Percentiles rank a stretch among this genome's conserved stretches.
Conservation (phyloP, 2,797 vertebrate species). For the Microctenopoma steveboyesi region DNA sequence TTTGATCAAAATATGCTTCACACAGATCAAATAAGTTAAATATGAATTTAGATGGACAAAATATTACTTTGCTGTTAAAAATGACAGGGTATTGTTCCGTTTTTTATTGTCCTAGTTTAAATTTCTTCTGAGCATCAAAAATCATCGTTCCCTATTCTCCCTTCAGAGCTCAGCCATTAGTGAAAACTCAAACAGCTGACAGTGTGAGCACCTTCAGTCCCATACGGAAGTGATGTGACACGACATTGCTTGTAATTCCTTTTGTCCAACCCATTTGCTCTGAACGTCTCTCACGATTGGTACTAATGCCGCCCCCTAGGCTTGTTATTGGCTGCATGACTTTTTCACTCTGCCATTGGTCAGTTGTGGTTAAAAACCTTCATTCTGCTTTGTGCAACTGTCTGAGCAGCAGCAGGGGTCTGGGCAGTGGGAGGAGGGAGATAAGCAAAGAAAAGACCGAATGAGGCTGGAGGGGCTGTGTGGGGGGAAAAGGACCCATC, state of each 20-base stretch:
- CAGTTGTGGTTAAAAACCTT: slow-evolving; percentile 32
- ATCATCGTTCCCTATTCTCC: neutral
- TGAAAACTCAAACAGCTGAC: neutral
- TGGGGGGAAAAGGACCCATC: slow-evolving; percentile 43
- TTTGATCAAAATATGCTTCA: neutral
- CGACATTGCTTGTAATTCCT: slow-evolving; percentile 56
- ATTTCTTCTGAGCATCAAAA: neutral
- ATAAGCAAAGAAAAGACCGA: slow-evolving; percentile 68
- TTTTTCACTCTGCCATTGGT: slow-evolving; percentile 64
- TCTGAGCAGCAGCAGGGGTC: slow-evolving; percentile 73
- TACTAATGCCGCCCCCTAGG: neutral
- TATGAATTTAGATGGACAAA: too few relatives aligned
- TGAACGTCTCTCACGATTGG: slow-evolving; percentile 64
- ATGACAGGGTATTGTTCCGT: too few relatives aligned
- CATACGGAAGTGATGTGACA: slow-evolving; percentile 62
- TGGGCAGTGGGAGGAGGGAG: slow-evolving; percentile 64
- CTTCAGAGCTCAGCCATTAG: neutral
- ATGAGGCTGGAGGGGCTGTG: slow-evolving; percentile 46
- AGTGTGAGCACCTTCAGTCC: slow-evolving; percentile 32
- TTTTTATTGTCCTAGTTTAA: slow-evolving; percentile 1
- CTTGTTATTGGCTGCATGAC: slow-evolving; percentile 67
- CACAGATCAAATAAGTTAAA: neutral
- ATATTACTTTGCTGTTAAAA: too few relatives aligned
- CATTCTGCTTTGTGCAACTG: slow-evolving; percentile 66
- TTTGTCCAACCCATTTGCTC: slow-evolving; percentile 61